These are phyloP conservation scores for Odocoileus hemionus DNA, from an alignment of 2,113 vertebrate species.

Conservation along the genomic window DNA sequence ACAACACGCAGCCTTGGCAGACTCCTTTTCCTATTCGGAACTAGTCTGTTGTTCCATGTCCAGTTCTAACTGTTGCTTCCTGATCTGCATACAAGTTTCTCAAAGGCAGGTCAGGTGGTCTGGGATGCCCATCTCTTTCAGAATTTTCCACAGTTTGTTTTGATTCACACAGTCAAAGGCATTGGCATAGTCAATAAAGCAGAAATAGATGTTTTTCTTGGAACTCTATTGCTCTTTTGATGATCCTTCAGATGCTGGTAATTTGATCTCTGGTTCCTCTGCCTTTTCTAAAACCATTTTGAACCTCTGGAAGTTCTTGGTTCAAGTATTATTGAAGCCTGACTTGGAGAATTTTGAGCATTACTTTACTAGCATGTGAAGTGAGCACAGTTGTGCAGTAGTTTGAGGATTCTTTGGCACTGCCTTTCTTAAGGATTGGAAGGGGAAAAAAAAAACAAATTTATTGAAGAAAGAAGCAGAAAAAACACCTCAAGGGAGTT, in stretches of 20 bases:
- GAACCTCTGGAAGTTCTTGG: neutral
- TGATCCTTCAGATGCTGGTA: neutral
- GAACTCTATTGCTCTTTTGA: neutral
- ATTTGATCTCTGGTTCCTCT: neutral
- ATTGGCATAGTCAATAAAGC: neutral
- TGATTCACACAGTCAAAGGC: neutral
- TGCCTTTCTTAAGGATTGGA: neutral
- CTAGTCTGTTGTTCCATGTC: neutral
- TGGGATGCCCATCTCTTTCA: neutral
- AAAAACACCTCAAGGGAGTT: neutral
- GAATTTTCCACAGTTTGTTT: neutral
- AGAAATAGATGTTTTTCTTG: neutral
- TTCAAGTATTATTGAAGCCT: neutral
- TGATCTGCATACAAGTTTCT: neutral
- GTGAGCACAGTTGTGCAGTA: rapidly evolving
- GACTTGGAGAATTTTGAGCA: neutral
- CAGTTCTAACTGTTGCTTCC: neutral
- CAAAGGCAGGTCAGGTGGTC: neutral
- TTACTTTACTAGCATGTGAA: neutral
- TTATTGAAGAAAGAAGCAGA: neutral
- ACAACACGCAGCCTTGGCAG: rapidly evolving
- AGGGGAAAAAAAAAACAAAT: neutral
- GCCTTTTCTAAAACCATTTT: neutral
- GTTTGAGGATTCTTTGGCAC: neutral
- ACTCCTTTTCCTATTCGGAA: neutral